A percentile compares a stretch with the other conserved stretches of the same genome.
Conservation (phyloP, 2,113 vertebrate species). For the Corvus moneduloides region DNA sequence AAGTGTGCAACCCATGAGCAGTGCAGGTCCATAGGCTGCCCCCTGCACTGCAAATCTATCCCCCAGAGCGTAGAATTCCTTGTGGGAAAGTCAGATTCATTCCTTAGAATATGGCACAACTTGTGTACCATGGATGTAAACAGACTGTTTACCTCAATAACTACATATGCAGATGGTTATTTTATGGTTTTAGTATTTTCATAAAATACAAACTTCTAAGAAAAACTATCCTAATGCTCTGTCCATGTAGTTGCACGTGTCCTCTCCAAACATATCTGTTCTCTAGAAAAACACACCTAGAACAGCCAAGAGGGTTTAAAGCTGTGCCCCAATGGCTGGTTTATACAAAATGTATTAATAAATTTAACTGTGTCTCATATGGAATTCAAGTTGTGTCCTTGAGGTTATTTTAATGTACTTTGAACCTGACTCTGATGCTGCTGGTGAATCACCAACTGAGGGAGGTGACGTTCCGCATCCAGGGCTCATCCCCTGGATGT, state of each 20-base stretch:
- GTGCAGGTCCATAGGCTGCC: not conserved
- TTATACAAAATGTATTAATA: not conserved
- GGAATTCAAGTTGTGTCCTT: not conserved
- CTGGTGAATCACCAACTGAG: too few relatives aligned
- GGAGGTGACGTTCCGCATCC: not conserved
- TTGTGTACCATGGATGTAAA: fast-evolving
- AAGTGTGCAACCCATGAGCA: not conserved
- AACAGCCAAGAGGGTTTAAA: not conserved
- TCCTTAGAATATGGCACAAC: not conserved
- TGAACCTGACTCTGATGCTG: not conserved
- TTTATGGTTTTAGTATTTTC: not conserved
- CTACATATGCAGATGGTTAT: fast-evolving
- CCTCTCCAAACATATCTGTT: not conserved
- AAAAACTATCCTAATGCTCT: not conserved
- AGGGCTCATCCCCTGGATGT: too few relatives aligned
- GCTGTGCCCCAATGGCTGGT: not conserved
- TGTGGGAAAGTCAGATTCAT: not conserved
- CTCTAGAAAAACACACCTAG: not conserved
- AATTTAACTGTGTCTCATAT: not conserved
- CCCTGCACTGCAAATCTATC: not conserved
- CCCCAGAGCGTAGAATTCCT: not conserved
- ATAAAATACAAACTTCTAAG: not conserved
- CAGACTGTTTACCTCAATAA: not conserved
- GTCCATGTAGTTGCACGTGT: not conserved
- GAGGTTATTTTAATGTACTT: not conserved